Percentiles rank a stretch among this genome's conserved stretches.
These are phyloP conservation scores for Bugula neritina DNA, from an alignment of 2,888 invertebrate species.

Conservation along the genomic window DNA sequence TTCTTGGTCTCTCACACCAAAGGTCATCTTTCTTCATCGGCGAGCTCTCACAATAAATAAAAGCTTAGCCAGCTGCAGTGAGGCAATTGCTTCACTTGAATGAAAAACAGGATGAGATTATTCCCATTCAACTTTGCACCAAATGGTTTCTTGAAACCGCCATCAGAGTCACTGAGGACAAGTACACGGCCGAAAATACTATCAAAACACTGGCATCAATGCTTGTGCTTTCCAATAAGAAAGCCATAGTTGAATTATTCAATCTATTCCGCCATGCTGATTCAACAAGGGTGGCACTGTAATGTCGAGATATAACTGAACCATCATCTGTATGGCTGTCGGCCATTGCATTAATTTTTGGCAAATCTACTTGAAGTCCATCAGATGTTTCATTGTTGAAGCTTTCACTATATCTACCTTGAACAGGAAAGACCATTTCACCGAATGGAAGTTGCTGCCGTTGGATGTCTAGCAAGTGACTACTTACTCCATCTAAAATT, in stretches of 20 bases:
- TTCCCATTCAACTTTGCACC: background rate
- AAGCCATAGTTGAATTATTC: conserved; percentile 21
- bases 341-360: conserved; percentile 22
- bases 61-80: conserved; percentile 21
- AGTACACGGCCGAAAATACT: background rate
- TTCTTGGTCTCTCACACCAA: conserved; percentile 23
- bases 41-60: conserved; percentile 16
- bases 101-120: background rate
- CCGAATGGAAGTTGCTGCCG: conserved; percentile 24
- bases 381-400: background rate
- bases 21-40: background rate
- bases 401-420: background rate
- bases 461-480: conserved; percentile 17
- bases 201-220: conserved; percentile 13
- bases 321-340: conserved; percentile 24
- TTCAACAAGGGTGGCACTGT: conserved; percentile 14
- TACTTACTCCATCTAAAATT: conserved; percentile 1
- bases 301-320: conserved; percentile 12
- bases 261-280: conserved; percentile 18
- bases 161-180: background rate
- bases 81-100: conserved; percentile 8
- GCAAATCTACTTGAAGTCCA: conserved; percentile 10
- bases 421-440: conserved; percentile 4
- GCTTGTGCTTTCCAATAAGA: conserved; percentile 13
- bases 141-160: background rate